Evolutionary conservation across 2,888 invertebrate genomes (phyloP).

Genomic region (Agrotis ipsilon): DNA sequence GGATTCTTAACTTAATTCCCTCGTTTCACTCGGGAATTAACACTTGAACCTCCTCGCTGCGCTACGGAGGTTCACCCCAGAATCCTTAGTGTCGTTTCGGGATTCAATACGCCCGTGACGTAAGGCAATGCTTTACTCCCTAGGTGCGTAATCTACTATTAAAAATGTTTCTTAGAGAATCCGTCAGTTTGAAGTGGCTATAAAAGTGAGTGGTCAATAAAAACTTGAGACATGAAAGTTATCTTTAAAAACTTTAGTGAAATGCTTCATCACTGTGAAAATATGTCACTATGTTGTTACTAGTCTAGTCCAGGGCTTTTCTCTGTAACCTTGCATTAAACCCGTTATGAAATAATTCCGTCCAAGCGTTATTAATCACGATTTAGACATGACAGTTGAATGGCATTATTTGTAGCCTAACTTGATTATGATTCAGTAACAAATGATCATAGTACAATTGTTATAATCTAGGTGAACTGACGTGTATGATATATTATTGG

Average conservation of each 20-base stretch:
- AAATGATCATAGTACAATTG: constrained; percentile 8
- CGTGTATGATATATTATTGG: too few relatives aligned
- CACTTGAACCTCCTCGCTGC: too few relatives aligned
- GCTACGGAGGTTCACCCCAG: too few relatives aligned
- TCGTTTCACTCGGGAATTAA: too few relatives aligned
- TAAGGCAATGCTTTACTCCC: too few relatives aligned
- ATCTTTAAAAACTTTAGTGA: constrained; percentile 28
- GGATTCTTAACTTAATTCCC: too few relatives aligned
- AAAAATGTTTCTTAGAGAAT: constrained; percentile 36
- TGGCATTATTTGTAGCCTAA: constrained; percentile 24
- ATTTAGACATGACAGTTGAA: constrained; percentile 34
- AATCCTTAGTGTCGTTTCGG: too few relatives aligned
- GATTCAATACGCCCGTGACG: too few relatives aligned
- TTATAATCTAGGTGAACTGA: constrained; percentile 4
- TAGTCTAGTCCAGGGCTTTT: not conserved
- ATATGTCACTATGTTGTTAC: constrained; percentile 5
- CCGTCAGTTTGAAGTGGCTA: constrained; percentile 45
- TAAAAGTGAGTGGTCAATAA: constrained; percentile 51
- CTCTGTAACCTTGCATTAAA: not conserved
- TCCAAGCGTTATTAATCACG: constrained; percentile 13
- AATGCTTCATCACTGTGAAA: constrained; percentile 18
- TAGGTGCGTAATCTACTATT: too few relatives aligned
- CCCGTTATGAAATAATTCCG: constrained; percentile 11
- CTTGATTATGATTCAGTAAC: constrained; percentile 17
- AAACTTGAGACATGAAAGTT: constrained; percentile 27